Evolutionary conservation across 2,113 vertebrate genomes (phyloP).

Genomic region (Callaeas wilsoni): DNA sequence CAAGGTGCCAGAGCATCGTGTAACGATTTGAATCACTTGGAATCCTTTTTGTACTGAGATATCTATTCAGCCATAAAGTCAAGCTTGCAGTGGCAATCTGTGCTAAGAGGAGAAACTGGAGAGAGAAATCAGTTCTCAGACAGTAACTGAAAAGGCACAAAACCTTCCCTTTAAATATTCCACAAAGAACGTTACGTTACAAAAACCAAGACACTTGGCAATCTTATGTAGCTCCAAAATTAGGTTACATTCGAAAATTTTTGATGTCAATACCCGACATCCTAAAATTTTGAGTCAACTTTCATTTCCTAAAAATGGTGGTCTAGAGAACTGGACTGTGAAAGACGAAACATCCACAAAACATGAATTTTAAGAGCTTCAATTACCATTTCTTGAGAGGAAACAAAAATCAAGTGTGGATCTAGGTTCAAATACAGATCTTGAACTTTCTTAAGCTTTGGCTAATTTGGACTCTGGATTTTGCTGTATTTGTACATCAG

Average conservation of each 20-base stretch:
- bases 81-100: background rate
- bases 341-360: background rate
- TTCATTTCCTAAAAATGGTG: background rate
- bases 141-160: background rate
- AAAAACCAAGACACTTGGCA: background rate
- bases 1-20: slow-evolving; percentile 24
- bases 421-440: background rate
- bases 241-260: background rate
- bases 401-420: background rate
- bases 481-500: background rate
- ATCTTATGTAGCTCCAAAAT: background rate
- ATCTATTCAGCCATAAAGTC: slow-evolving; percentile 18
- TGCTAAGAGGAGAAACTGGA: background rate
- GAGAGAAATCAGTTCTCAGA: background rate
- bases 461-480: background rate
- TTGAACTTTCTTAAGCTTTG: background rate
- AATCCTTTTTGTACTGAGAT: background rate
- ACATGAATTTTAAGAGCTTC: background rate
- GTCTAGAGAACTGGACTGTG: background rate
- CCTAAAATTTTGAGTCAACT: background rate
- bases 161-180: background rate
- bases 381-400: background rate
- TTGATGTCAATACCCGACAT: background rate
- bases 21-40: slow-evolving; percentile 2
- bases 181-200: background rate